A percentile compares a stretch with the other conserved stretches of the same genome.
phyloP scores from a whole-genome alignment of 2,113 vertebrate species.

The Ameiurus melas region DNA sequence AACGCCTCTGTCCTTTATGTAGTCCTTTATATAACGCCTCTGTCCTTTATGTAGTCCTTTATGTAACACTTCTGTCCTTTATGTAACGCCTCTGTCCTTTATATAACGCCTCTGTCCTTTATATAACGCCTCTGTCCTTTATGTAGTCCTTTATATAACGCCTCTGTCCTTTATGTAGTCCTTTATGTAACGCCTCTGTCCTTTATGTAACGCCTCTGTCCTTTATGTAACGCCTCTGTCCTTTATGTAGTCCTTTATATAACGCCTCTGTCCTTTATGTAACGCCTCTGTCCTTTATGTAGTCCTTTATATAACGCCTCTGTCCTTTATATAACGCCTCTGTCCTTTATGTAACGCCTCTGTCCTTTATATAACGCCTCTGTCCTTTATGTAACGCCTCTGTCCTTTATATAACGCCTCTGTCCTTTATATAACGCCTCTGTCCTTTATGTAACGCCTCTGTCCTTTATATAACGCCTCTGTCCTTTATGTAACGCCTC shows the following conservation, averaged over 20 bases:
- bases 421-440: not conserved
- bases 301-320: no score
- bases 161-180: not conserved
- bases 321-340: not conserved
- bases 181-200: no score
- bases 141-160: no score
- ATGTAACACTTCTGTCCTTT: not conserved
- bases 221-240: not conserved
- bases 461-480: not conserved
- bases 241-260: no score
- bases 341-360: not conserved
- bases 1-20: not conserved
- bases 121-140: not conserved
- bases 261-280: not conserved
- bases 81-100: not conserved
- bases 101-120: not conserved
- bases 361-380: not conserved
- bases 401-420: not conserved
- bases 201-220: not conserved
- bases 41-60: no score
- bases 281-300: not conserved
- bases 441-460: not conserved
- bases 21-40: no score
- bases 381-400: not conserved
- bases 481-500: not conserved